Evolutionary conservation across 2,888 invertebrate genomes (phyloP), one percentile per base, ranked within the genome.

Genomic region (Nomada fucata): DNA sequence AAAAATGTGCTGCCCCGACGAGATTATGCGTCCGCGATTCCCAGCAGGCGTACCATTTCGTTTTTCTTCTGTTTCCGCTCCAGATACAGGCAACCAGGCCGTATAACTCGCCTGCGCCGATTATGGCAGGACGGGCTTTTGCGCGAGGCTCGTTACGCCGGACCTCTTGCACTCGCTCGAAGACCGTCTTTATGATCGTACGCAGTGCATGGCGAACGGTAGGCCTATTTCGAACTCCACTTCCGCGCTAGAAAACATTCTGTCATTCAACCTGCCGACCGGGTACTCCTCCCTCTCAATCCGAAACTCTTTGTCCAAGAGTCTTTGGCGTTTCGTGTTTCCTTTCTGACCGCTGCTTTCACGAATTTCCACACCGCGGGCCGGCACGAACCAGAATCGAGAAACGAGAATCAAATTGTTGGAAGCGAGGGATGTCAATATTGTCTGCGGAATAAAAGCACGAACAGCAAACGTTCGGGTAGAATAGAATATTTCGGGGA

Each of bases 61-160:
- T 92, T 92, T 92, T 92, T 91, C 91, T 91, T 89, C 85, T 87
- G 90, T 91, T 92, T 92, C 92, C 92, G 92, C 91, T 92, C 92
- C 90, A 92, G 92, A 92, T 92, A 92, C 91, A 90, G 89, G 76
- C 92, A 90, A 90, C 90, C 92, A 91, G 92, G 90, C 91, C 90
- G 90, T 90, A 83, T 85, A 85, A 86, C 88, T 88, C 85, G 86
- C 86, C 81, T 77, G 87, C 81, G 79, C 86, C 89, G 86, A 87
- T 90, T 88, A 86, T 88, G 86, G 83, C 67, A 86, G 84, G 82
- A 88, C 86, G 71, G 83, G 83, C 87, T 86, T 88, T 88, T 87
- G 77, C 88, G 64, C 79, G 55, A 63, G 82, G 72, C 79, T 83
- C 86, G 85, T 86, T 83, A 86, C 72, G 78, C 61, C 73, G 79